Evolutionary conservation across 2,888 invertebrate species (phyloP).

Genomic region (Microdon myrmicae): DNA sequence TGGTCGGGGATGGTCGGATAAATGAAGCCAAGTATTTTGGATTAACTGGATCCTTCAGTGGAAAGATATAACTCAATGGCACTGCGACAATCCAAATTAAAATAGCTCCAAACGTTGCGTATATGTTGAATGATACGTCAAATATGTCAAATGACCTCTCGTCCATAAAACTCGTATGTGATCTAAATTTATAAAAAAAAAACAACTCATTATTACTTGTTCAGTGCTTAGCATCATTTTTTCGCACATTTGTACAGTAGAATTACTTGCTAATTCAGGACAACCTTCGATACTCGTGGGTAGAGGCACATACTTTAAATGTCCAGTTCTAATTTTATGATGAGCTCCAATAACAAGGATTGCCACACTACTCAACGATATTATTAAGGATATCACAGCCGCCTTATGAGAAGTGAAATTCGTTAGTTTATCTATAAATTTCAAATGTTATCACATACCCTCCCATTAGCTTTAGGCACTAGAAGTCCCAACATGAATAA

Average conservation of each 20-base stretch:
- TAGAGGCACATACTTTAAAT: conserved; percentile 55
- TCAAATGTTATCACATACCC: too few species aligned
- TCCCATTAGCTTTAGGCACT: conserved; percentile 70
- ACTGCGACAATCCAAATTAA: conserved; percentile 69
- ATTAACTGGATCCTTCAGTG: conserved; percentile 57
- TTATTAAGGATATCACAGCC: conserved; percentile 56
- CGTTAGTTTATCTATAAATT: too few species aligned
- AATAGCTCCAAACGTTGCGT: conserved; percentile 68
- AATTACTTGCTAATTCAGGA: conserved; percentile 51
- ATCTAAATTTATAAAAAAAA: too few species aligned
- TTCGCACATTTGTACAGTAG: neutral
- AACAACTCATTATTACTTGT: too few species aligned
- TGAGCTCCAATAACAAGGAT: conserved; percentile 58
- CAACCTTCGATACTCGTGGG: conserved; percentile 57
- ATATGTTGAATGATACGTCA: conserved; percentile 72
- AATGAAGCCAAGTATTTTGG: conserved; percentile 58
- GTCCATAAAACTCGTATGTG: neutral
- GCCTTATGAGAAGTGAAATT: conserved; percentile 56
- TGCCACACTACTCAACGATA: conserved; percentile 57
- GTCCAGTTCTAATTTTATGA: too few species aligned
- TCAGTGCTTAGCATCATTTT: too few species aligned
- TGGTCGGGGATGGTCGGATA: conserved; percentile 53
- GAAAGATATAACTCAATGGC: conserved; percentile 68
- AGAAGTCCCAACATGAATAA: conserved; percentile 74
- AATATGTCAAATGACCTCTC: conserved; percentile 64